phyloP scores from a whole-genome alignment of 2,888 invertebrate species.

The Lacanobia oleracea region DNA sequence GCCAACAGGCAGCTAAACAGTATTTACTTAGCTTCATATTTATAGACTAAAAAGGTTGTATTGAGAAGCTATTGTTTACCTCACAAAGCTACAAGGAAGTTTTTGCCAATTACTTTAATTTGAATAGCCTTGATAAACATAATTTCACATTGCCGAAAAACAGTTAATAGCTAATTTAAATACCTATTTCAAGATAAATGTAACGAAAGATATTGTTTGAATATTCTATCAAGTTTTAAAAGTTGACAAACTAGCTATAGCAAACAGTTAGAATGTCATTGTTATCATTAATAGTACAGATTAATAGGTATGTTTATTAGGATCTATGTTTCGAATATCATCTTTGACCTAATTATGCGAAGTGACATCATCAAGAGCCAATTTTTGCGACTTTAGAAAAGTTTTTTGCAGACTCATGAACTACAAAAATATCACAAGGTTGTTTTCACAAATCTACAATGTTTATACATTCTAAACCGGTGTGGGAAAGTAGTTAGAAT shows the following conservation, averaged over 20 bases:
- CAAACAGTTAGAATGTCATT: not conserved
- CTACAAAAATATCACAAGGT: not conserved
- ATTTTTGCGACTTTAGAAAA: not conserved
- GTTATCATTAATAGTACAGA: not conserved
- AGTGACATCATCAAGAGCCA: constrained; percentile 57
- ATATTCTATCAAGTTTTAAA: not conserved
- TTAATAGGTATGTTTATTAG: not conserved
- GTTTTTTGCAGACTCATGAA: not conserved
- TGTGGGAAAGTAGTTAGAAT: constrained; percentile 17
- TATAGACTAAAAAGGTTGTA: not conserved
- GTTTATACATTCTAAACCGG: not conserved
- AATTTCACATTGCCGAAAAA: not conserved
- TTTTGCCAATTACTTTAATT: not conserved
- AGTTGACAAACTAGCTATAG: not conserved
- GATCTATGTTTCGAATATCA: constrained; percentile 23
- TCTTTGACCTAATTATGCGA: constrained; percentile 49
- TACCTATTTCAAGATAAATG: not conserved
- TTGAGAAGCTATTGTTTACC: constrained; percentile 10
- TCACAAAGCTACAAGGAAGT: not conserved
- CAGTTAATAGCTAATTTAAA: no score
- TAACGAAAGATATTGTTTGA: not conserved
- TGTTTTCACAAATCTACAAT: not conserved
- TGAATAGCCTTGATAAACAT: not conserved
- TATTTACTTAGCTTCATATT: not conserved
- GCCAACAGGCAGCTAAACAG: not conserved